Base-by-base conservation (phyloP, 2,888 invertebrate species). In the Phlogophora meticulosa region DNA sequence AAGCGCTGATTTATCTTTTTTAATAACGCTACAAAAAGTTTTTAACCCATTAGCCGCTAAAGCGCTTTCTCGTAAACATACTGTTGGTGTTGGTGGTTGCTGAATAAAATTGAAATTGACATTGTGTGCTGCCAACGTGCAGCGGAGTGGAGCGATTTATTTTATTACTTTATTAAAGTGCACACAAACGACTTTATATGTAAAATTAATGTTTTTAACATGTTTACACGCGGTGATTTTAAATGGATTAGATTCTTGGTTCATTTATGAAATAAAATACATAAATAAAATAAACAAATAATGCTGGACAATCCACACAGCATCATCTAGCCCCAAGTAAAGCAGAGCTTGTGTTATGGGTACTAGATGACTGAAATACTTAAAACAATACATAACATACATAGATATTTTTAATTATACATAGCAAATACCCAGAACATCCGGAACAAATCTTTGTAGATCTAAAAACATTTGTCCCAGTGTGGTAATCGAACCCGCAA, bases 81-180 rank as follows among this genome's bases (percentile, higher is more conserved):
- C 83, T 85, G 87, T 80, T 79, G 81, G 83, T 85, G 87, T 80
- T 79, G 81, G 83, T 67, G 84, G 87, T 87, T 81, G 82, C 74
- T 66, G 73, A 82, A 80, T 81, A 81, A 90, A 90, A 91, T 90
- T 88, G 90, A 92, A 89, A 91, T 87, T 89, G 90, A 87, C 91
- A 88, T 88, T 90, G 89, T 88, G 85, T 79, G 77, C 66, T 76
- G 65, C 79, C 80, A 65, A 73, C 76, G 80, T 52, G 58, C 72
- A 36, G 84, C 78, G 84, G 78, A 70, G 64, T 80, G 78, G 81
- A 79, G 84, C 88, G 88, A 91, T 92, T 90, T 88, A 90, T 92
- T 91, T 91, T 89, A 92, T 91, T 87, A 90, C 85, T 88, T 87
- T 87, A 90, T 90, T 90, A 89, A 87, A 83, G 32, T 81, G 88